Evolutionary conservation across 1,140 invertebrate genomes (phyloP).

Genomic region (Lordiphosa stackelbergi): DNA sequence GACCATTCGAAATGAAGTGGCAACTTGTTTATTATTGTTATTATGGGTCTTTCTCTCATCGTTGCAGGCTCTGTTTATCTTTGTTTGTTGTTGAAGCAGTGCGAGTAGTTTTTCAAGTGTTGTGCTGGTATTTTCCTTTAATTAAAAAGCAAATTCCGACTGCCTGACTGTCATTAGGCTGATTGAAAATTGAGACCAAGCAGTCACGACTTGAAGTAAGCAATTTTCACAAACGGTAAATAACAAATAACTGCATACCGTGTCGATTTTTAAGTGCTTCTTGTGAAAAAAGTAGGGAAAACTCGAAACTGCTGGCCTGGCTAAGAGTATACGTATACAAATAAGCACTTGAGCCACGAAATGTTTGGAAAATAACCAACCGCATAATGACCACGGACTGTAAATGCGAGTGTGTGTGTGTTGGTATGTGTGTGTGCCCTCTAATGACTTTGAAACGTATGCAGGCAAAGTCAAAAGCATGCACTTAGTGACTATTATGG

Average conservation of each 20-base stretch:
- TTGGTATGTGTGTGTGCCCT: conserved; percentile 9
- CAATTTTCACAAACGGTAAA: conserved; percentile 63
- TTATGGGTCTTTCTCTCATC: conserved; percentile 39
- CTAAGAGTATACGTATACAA: conserved; percentile 26
- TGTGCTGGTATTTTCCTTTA: conserved; percentile 62
- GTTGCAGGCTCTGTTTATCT: conserved; percentile 4
- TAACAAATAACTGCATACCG: conserved; percentile 67
- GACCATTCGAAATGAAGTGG: conserved; percentile 70
- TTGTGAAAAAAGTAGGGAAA: conserved; percentile 33
- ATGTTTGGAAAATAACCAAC: conserved; percentile 60
- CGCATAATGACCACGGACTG: conserved; percentile 62
- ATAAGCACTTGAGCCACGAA: conserved; percentile 69
- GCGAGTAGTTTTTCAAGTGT: conserved; percentile 60
- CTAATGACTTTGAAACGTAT: conserved; percentile 71
- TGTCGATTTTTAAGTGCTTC: conserved; percentile 74
- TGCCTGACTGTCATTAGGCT: conserved; percentile 63
- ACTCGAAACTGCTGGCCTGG: conserved; percentile 31
- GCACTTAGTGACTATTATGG: conserved; percentile 68
- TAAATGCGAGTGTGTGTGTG: conserved; percentile 7
- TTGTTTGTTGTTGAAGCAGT: conserved; percentile 14
- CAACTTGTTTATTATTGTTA: conserved; percentile 74
- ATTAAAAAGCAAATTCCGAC: conserved; percentile 69
- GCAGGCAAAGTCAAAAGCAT: conserved; percentile 59
- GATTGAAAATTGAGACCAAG: conserved; percentile 58
- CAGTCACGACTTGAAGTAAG: conserved; percentile 46